phyloP scores from a whole-genome alignment of 2,113 vertebrate genomes.

The Zosterops lateralis region DNA sequence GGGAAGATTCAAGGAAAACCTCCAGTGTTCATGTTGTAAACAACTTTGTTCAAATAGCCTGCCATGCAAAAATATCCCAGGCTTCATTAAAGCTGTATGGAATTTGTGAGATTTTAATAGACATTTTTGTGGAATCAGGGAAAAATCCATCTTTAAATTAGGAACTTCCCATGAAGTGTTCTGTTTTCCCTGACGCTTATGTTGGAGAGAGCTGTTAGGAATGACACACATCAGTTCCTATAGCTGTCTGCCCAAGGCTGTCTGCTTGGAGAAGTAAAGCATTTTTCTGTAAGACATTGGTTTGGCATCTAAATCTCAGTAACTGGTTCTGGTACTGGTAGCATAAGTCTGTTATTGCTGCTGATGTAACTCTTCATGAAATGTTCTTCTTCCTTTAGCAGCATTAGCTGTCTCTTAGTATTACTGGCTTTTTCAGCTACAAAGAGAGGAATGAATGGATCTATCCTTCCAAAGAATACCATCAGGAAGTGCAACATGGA shows the following conservation, averaged over 20 bases:
- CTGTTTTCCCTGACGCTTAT: not conserved
- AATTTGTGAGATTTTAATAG: not conserved
- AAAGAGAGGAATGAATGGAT: not conserved
- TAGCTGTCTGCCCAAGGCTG: slow-evolving; percentile 45
- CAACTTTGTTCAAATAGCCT: not conserved
- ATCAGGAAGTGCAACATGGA: not conserved
- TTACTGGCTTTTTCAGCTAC: slow-evolving; percentile 8
- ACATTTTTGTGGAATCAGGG: not conserved
- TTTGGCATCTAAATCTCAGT: slow-evolving; percentile 59
- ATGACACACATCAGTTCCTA: slow-evolving; percentile 54
- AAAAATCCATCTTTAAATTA: not conserved
- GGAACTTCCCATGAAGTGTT: not conserved
- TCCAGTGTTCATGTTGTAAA: not conserved
- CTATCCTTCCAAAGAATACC: not conserved
- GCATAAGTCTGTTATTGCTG: slow-evolving; percentile 49
- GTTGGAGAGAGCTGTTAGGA: slow-evolving; percentile 21
- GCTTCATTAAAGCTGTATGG: not conserved
- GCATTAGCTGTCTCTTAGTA: slow-evolving; percentile 41
- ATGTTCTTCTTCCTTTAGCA: slow-evolving; percentile 21
- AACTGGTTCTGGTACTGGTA: slow-evolving; percentile 56
- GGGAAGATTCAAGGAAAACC: not conserved
- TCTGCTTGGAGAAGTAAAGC: not conserved
- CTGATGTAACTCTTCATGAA: slow-evolving; percentile 51
- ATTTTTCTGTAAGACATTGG: slow-evolving; percentile 7
- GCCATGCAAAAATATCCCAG: not conserved